phyloP scores from a whole-genome alignment of 2,113 vertebrate genomes.

The Pitta sordida region DNA sequence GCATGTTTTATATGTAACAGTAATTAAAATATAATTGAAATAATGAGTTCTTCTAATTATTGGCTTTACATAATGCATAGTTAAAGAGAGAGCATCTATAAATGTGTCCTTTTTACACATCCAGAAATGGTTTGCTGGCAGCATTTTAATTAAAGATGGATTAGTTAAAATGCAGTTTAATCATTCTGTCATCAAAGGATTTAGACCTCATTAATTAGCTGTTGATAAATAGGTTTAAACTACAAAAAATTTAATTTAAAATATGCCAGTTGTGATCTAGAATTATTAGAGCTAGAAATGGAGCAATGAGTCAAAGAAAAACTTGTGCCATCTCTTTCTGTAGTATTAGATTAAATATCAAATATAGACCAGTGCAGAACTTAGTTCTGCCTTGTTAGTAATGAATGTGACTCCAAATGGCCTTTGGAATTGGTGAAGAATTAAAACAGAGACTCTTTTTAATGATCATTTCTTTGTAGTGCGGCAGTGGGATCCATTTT shows the following conservation, averaged over 20 bases:
- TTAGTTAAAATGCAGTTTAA: conserved; percentile 77
- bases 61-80: conserved; percentile 73
- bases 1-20: conserved; percentile 68
- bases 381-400: neutral
- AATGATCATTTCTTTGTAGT: neutral
- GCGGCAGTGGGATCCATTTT: accelerated
- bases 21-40: conserved; percentile 81
- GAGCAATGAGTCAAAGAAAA: neutral
- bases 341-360: neutral
- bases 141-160: conserved; percentile 82
- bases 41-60: conserved; percentile 72
- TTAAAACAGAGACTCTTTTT: neutral
- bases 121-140: conserved; percentile 69
- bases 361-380: neutral
- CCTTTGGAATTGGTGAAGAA: neutral
- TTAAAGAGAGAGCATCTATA: conserved; percentile 75
- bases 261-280: conserved; percentile 28
- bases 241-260: conserved; percentile 62
- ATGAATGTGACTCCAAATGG: neutral
- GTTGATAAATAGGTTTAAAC: conserved; percentile 74
- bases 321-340: neutral
- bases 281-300: conserved; percentile 18
- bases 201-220: conserved; percentile 76
- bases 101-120: conserved; percentile 68
- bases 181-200: conserved; percentile 75